Percentiles rank a stretch among this genome's conserved stretches.
Evolutionary conservation across 2,113 vertebrate genomes (phyloP).

Genomic region (Benitochromis conjunctus): DNA sequence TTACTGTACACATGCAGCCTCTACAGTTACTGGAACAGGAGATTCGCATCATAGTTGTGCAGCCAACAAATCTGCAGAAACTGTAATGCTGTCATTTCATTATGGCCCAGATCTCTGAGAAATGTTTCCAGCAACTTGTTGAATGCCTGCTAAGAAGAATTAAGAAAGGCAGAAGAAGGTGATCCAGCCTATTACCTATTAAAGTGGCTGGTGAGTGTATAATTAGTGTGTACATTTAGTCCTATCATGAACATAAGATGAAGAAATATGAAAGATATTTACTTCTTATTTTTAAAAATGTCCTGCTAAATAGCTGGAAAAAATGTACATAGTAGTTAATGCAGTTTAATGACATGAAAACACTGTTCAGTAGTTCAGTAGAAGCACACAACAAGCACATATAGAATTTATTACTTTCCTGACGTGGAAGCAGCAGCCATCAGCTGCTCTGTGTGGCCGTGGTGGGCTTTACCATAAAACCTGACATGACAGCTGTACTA

Average conservation of each 20-base stretch:
- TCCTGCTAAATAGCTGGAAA: not conserved
- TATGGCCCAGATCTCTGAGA: not conserved
- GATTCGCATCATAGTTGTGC: not conserved
- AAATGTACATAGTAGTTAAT: not conserved
- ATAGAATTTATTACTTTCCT: not conserved
- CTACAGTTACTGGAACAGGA: not conserved
- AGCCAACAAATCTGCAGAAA: not conserved
- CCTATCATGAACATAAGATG: not conserved
- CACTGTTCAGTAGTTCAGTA: not conserved
- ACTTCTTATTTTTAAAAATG: not conserved
- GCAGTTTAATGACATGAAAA: not conserved
- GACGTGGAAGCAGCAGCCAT: not conserved
- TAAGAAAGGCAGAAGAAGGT: not conserved
- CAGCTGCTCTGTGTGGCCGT: not conserved
- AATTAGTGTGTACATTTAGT: not conserved
- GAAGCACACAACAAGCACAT: not conserved
- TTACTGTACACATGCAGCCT: not conserved
- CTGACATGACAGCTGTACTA: not conserved
- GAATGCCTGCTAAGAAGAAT: not conserved
- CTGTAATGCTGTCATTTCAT: not conserved
- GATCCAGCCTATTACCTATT: not conserved
- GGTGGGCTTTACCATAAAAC: not conserved
- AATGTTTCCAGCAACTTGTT: not conserved
- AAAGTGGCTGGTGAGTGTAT: not conserved
- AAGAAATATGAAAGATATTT: not conserved